phyloP scores from a whole-genome alignment of 2,888 invertebrate genomes.

The Lochmaea crataegi region DNA sequence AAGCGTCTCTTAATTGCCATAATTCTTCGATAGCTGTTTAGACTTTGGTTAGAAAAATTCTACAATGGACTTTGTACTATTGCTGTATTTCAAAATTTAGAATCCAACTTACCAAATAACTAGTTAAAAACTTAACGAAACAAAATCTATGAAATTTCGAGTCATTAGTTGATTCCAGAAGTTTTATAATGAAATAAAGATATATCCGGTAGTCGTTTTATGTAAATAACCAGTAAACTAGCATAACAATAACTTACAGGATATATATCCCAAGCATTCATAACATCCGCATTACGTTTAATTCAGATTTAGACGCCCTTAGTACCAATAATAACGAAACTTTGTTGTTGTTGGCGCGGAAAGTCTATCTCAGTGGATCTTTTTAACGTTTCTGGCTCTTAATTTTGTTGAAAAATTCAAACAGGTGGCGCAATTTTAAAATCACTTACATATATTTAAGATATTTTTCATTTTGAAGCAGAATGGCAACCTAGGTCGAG shows the following conservation, averaged over 20 bases:
- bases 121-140: constrained; percentile 1
- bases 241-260: constrained; percentile 45
- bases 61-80: no score
- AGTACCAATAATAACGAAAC: constrained; percentile 48
- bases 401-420: not conserved
- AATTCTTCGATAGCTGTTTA: no score
- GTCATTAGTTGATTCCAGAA: constrained; percentile 28
- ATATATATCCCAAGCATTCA: constrained; percentile 38
- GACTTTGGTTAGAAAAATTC: no score
- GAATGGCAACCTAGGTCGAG: no score
- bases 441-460: no score
- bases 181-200: constrained; percentile 40
- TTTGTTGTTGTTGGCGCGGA: constrained; percentile 41
- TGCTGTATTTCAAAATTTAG: no score
- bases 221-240: constrained; percentile 44
- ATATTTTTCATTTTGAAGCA: not conserved
- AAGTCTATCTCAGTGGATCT: constrained; percentile 45
- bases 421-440: not conserved
- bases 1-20: no score
- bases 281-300: constrained; percentile 46
- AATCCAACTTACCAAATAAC: not conserved
- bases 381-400: constrained; percentile 36
- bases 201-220: constrained; percentile 38
- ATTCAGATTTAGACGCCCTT: constrained; percentile 47
- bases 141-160: constrained; percentile 4